Evolutionary conservation across 1,140 invertebrate genomes (phyloP).

Genomic region (Apis cerana): DNA sequence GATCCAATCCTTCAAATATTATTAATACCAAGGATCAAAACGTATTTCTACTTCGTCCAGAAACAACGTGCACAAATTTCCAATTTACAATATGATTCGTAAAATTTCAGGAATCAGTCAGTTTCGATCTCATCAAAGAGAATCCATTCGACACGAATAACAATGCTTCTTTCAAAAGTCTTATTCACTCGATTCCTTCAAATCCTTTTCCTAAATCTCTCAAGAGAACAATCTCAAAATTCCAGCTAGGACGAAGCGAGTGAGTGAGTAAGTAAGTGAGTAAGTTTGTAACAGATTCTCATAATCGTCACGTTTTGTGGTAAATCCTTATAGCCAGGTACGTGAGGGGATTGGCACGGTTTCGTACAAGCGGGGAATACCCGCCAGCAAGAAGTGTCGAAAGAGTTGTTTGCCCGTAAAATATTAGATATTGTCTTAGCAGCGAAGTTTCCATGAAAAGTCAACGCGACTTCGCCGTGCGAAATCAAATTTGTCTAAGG

Average conservation of each 20-base stretch:
- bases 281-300: not conserved
- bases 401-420: slow-evolving; percentile 53
- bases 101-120: too few species aligned
- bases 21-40: too few species aligned
- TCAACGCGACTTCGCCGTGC: slow-evolving; percentile 32
- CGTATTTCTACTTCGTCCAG: too few species aligned
- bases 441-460: slow-evolving; percentile 45
- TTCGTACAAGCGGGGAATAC: slow-evolving; percentile 32
- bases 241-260: too few species aligned
- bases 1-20: too few species aligned
- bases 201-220: not conserved
- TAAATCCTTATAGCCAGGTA: not conserved
- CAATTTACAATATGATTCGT: too few species aligned
- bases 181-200: not conserved
- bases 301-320: not conserved
- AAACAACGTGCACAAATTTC: too few species aligned
- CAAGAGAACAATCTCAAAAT: not conserved
- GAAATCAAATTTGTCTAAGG: slow-evolving; percentile 62
- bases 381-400: slow-evolving; percentile 12
- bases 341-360: slow-evolving; percentile 34
- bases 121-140: too few species aligned
- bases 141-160: too few species aligned
- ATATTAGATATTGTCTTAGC: slow-evolving; percentile 69
- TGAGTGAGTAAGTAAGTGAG: too few species aligned
- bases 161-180: not conserved